phyloP scores from a whole-genome alignment of 2,888 invertebrate species.

The Sceliomorpha sp. region DNA sequence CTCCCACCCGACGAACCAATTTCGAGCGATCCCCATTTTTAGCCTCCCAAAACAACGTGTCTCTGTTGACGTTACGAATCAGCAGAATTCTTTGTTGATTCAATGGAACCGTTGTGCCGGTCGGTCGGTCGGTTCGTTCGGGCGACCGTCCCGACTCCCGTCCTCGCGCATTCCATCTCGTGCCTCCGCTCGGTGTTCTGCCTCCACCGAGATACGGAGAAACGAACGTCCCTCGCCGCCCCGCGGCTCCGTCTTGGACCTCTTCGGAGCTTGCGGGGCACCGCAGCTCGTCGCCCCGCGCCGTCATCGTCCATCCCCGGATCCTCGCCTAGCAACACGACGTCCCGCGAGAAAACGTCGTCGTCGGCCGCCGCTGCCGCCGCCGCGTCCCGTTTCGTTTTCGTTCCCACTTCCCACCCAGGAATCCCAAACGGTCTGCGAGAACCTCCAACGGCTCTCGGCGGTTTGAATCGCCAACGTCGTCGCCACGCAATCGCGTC shows the following conservation, averaged over 20 bases:
- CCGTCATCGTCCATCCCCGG: constrained; percentile 27
- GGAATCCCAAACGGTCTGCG: constrained; percentile 9
- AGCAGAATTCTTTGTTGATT: too few species aligned
- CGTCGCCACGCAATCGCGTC: too few species aligned
- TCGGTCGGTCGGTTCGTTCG: too few species aligned
- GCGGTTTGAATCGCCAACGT: constrained; percentile 3
- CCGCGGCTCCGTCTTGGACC: not conserved
- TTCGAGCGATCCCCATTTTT: too few species aligned
- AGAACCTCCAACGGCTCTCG: constrained; percentile 12
- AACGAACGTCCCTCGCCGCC: constrained; percentile 2
- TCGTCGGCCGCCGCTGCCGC: constrained; percentile 1
- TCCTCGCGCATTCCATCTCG: constrained; percentile 26
- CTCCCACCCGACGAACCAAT: too few species aligned
- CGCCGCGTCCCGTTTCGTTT: not conserved
- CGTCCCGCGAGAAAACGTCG: constrained; percentile 17
- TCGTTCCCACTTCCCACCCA: constrained; percentile 9
- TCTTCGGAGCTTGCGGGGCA: not conserved
- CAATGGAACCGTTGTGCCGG: too few species aligned
- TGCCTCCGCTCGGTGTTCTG: constrained; percentile 12
- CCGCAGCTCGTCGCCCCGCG: constrained; percentile 25
- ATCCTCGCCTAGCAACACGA: constrained; percentile 20
- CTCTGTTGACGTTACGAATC: too few species aligned
- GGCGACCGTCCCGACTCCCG: too few species aligned
- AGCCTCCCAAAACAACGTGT: too few species aligned
- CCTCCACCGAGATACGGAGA: not conserved